These are phyloP conservation scores for Chelon auratus DNA, from an alignment of 2,797 vertebrate genomes.

Conservation along the genomic window DNA sequence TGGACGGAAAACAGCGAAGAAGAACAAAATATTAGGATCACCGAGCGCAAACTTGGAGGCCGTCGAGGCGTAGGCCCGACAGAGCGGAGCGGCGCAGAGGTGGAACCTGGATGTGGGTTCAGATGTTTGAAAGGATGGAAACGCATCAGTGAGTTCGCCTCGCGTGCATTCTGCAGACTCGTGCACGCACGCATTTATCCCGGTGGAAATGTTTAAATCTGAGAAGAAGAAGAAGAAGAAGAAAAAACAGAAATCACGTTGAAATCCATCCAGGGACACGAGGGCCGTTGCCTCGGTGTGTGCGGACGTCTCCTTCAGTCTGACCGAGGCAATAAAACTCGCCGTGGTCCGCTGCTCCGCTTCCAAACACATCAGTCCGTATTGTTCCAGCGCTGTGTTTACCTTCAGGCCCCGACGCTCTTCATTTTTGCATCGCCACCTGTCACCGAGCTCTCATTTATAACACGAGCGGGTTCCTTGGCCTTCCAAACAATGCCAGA, in stretches of 20 bases:
- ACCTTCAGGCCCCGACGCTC: slow-evolving; percentile 61
- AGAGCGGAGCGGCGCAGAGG: no score
- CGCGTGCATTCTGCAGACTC: no score
- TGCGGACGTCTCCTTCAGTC: slow-evolving; percentile 33
- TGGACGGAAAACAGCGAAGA: no score
- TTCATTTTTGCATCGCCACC: slow-evolving; percentile 72
- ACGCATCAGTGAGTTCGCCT: no score
- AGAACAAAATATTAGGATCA: no score
- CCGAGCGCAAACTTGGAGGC: no score
- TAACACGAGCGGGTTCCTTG: slow-evolving; percentile 64
- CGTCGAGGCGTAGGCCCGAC: no score
- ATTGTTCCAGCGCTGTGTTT: slow-evolving; percentile 74
- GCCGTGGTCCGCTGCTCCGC: slow-evolving; percentile 34
- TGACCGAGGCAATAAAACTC: slow-evolving; percentile 57
- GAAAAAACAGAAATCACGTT: background rate
- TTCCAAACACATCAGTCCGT: slow-evolving; percentile 57
- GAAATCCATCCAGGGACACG: slow-evolving; percentile 36
- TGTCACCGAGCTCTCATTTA: slow-evolving; percentile 76
- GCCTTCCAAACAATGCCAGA: slow-evolving; percentile 81
- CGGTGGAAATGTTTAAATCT: slow-evolving; percentile 33
- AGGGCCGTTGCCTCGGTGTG: slow-evolving; percentile 17
- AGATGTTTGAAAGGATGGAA: no score
- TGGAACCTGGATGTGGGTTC: no score
- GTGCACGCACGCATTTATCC: slow-evolving; percentile 19
- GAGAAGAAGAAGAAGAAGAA: background rate